Evolutionary conservation across 2,888 invertebrate species (phyloP), one percentile per base, ranked within the genome.

Genomic region (Anodontia alba): DNA sequence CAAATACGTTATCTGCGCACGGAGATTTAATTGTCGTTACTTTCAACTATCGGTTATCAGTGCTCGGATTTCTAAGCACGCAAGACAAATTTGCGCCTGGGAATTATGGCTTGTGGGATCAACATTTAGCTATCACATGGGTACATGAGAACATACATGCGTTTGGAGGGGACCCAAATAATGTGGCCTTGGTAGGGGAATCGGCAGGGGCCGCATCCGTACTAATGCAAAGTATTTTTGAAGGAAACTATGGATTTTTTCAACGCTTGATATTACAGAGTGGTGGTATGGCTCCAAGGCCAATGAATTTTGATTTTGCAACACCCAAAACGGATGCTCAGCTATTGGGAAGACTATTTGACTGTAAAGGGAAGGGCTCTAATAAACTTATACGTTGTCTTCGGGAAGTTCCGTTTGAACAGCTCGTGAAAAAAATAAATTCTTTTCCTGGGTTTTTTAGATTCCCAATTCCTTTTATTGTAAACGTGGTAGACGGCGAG

Each of bases 401-500:
- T 7, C 54, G 57, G n/a, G 69, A 74, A 5, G 78, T 76, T 31
- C 43, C 84, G 0, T 49, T 75, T 1, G 73, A 76, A 8, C 66
- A 87, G 15, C 76, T 80, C 15, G n/a, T 62, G 1, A 54, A 73
- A n/a, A 78, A 5, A 12, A 83, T 76, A 72, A 57, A 77, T 12
- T 67, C 80, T 31, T 3, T 31, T n/a, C 67, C 38, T 26, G 67
- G 77, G 10, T 46, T 15, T 1, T 77, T 71, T 8, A 62, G 49
- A 20, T 82, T 83, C 29, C 79, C 79, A 5, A 36, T 98, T 93
- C 98, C 98, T 0, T 98, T 98, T 2, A 97, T 97, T 0, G 1
- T 26, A 3, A 54, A 29, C 15, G 98, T 98, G 0, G 97, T 98
- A 72, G 98, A 46, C 17, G 46, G 98, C 1, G 96, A 97, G 75